Evolutionary conservation across 2,797 vertebrate genomes (phyloP).

Genomic region (Coregonus sp.): DNA sequence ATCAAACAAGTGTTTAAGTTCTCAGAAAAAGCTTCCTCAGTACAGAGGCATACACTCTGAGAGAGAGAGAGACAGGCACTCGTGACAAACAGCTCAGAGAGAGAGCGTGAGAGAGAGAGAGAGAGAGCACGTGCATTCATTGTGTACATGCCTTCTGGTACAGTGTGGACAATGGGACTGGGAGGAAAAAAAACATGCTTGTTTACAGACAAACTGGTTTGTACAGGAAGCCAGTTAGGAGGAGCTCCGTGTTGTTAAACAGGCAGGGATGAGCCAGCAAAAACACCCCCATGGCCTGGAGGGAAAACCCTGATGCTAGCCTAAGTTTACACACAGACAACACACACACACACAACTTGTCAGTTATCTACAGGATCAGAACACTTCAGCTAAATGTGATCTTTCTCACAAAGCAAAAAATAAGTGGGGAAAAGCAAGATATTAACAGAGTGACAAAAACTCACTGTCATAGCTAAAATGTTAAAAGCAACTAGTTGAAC

Average conservation of each 20-base stretch:
- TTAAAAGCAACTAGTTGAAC: slow-evolving; percentile 16
- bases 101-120: not conserved
- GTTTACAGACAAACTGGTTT: slow-evolving; percentile 82
- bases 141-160: slow-evolving; percentile 68
- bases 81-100: not conserved
- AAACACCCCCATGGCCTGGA: slow-evolving; percentile 66
- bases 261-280: slow-evolving; percentile 78
- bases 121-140: slow-evolving; percentile 66
- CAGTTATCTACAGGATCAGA: slow-evolving; percentile 26
- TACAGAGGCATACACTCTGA: slow-evolving; percentile 21
- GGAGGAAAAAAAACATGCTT: slow-evolving; percentile 73
- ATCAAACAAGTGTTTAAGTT: slow-evolving; percentile 30
- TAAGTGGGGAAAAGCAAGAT: not conserved
- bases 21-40: slow-evolving; percentile 34
- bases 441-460: slow-evolving; percentile 5
- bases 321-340: slow-evolving; percentile 40
- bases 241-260: slow-evolving; percentile 75
- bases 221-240: slow-evolving; percentile 79
- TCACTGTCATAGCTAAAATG: slow-evolving; percentile 11
- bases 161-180: slow-evolving; percentile 74
- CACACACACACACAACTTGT: slow-evolving; percentile 19
- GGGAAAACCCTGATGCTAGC: slow-evolving; percentile 59
- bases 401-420: not conserved
- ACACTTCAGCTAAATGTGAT: not conserved
- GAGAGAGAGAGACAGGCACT: slow-evolving; percentile 2